A percentile compares a stretch with the other conserved stretches of the same genome.
phyloP scores from a whole-genome alignment of 2,888 invertebrate species.

The Lomographa bimaculata region DNA sequence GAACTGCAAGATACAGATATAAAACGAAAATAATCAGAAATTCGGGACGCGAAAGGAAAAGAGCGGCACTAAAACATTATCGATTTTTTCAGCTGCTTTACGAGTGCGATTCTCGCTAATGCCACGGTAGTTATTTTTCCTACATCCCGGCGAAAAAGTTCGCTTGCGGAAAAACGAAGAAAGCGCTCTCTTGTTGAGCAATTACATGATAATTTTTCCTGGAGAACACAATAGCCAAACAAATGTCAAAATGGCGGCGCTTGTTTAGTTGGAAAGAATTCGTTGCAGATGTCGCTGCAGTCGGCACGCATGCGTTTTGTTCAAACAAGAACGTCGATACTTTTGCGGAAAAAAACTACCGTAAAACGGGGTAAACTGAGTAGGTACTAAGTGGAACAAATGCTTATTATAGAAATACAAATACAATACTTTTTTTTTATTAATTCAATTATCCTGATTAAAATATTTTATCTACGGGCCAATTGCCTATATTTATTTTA shows the following conservation, averaged over 20 bases:
- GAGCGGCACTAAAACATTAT: conserved; percentile 74
- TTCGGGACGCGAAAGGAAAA: conserved; percentile 65
- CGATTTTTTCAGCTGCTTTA: conserved; percentile 67
- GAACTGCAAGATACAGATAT: not conserved
- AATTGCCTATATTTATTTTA: no score
- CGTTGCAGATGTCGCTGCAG: conserved; percentile 64
- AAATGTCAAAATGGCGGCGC: conserved; percentile 84
- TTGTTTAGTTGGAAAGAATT: conserved; percentile 46
- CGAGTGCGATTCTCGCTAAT: conserved; percentile 47
- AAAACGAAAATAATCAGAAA: conserved; percentile 37
- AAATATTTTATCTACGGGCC: no score
- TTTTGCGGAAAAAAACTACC: no score
- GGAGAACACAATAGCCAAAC: conserved; percentile 80
- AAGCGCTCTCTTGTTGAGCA: conserved; percentile 46
- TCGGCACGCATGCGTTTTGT: conserved; percentile 71
- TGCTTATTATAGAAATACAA: no score
- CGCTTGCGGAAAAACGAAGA: conserved; percentile 45
- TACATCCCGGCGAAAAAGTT: conserved; percentile 40
- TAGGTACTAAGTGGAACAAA: no score
- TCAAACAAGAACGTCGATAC: conserved; percentile 42
- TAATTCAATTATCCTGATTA: no score
- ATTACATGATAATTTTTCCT: conserved; percentile 64
- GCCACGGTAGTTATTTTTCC: conserved; percentile 41
- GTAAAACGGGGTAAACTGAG: no score
- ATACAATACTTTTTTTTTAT: no score